A percentile compares a stretch with the other conserved stretches of the same genome.
These are phyloP conservation scores for Alloscopus bannaensis DNA, from an alignment of 2,888 invertebrate species.

Conservation along the genomic window DNA sequence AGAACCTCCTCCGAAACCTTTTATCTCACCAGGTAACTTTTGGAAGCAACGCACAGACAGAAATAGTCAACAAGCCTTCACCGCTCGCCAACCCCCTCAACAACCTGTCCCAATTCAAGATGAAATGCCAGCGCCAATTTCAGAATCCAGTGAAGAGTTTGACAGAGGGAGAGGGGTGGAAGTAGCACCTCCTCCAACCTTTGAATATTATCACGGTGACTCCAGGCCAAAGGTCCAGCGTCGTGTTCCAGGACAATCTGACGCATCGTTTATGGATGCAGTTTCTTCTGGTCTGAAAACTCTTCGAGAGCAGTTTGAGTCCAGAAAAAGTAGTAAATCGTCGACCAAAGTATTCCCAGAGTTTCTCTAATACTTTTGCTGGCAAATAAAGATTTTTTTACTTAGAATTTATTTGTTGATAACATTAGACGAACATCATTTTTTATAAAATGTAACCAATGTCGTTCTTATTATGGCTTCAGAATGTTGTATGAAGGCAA, in stretches of 20 bases:
- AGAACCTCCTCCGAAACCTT: conserved; percentile 49
- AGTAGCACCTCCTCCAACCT: conserved; percentile 82
- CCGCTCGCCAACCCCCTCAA: conserved; percentile 45
- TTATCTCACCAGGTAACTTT: conserved; percentile 47
- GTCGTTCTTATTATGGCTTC: too few species aligned
- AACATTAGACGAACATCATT: not conserved
- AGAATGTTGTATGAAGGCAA: too few species aligned
- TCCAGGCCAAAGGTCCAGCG: conserved; percentile 8
- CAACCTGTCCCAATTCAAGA: conserved; percentile 54
- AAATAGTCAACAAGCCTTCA: not conserved
- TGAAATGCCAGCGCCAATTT: conserved; percentile 58
- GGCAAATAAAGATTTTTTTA: too few species aligned
- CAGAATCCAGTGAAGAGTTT: conserved; percentile 51
- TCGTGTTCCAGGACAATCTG: conserved; percentile 19
- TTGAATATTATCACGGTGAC: conserved; percentile 78
- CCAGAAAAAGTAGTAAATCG: not conserved
- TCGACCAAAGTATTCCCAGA: conserved; percentile 20
- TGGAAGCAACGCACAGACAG: conserved; percentile 37
- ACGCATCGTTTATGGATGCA: conserved; percentile 53
- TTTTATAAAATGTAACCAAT: too few species aligned
- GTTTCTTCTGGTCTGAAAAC: conserved; percentile 59
- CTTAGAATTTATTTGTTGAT: not conserved
- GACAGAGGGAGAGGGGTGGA: conserved; percentile 76
- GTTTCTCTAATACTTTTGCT: conserved; percentile 4
- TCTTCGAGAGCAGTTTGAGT: conserved; percentile 57